Evolutionary conservation across 2,113 vertebrate genomes (phyloP).

Genomic region (Thermophis baileyi): DNA sequence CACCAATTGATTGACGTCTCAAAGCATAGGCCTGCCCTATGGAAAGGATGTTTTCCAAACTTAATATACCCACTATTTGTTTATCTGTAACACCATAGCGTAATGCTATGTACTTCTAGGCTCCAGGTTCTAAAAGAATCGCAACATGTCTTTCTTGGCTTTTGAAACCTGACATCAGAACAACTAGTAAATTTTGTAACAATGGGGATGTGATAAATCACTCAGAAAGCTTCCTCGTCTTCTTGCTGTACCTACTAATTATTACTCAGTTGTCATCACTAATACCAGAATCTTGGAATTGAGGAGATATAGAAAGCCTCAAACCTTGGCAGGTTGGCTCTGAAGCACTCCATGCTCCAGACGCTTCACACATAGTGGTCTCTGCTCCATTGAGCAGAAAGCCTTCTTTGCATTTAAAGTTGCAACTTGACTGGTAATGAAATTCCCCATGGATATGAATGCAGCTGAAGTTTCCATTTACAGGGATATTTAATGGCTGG

Average conservation of each 20-base stretch:
- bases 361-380: conserved; percentile 48
- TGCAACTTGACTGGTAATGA: conserved; percentile 54
- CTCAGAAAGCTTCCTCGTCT: not conserved
- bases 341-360: conserved; percentile 69
- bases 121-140: not conserved
- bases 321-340: conserved; percentile 69
- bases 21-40: not conserved
- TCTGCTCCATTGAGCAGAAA: conserved; percentile 48
- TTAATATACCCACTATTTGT: not conserved
- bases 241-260: not conserved
- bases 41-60: not conserved
- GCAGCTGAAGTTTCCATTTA: conserved; percentile 45
- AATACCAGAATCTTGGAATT: not conserved
- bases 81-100: not conserved
- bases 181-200: not conserved
- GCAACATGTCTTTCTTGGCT: not conserved
- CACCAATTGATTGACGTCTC: not conserved
- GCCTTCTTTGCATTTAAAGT: conserved; percentile 59
- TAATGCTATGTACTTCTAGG: not conserved
- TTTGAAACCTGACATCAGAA: not conserved
- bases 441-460: conserved; percentile 6
- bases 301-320: not conserved
- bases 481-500: conserved; percentile 29
- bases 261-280: not conserved
- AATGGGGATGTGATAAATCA: not conserved